Base-by-base conservation (phyloP, 2,113 vertebrate genomes). In the Camelus dromedarius region DNA sequence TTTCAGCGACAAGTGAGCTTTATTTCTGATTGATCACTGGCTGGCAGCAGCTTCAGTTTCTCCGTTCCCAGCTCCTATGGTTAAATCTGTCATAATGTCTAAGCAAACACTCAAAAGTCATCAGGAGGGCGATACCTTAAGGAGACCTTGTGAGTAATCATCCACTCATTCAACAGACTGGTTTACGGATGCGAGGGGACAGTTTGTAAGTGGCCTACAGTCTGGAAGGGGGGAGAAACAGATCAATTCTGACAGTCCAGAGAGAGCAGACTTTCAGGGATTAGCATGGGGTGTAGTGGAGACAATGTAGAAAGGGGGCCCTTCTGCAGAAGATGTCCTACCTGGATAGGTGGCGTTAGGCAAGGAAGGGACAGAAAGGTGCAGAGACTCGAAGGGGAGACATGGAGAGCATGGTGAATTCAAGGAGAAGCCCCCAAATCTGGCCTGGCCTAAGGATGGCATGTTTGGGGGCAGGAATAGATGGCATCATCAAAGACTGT, bases 1-100 rank as follows among this genome's bases (percentile, higher is more conserved):
- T 69, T 54, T 94, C 50, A 42, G 69, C 84, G 60, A 85, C n/a
- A 54, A 18, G 22, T 6, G 30, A 91, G 58, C 12, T 92, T 97
- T 26, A 52, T 26, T 82, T 76, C 35, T 91, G 66, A 93, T 19
- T n/a, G 85, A 52, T 56, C 50, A 84, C 2, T 22, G 38, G 67
- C 11, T 12, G 30, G 38, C 4, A 79, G 20, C 22, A 75, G 52
- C 52, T 91, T 28, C 5, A 1, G 26, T 70, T 82, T 94, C 50
- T 58, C 69, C 62, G 52, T 54, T 35, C 66, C 62, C 54, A 82
- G 77, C 8, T 90, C 85, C 30, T 48, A 11, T 18, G 26, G 54
- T 87, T 92, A 83, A 82, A 24, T 32, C 64, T 32, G 3, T 84
- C 6, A 3, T 30, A 20, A n/a, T 3, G 5, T 82, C 86, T 93